phyloP scores from a whole-genome alignment of 2,888 invertebrate genomes.

The Sepioteuthis lessoniana region DNA sequence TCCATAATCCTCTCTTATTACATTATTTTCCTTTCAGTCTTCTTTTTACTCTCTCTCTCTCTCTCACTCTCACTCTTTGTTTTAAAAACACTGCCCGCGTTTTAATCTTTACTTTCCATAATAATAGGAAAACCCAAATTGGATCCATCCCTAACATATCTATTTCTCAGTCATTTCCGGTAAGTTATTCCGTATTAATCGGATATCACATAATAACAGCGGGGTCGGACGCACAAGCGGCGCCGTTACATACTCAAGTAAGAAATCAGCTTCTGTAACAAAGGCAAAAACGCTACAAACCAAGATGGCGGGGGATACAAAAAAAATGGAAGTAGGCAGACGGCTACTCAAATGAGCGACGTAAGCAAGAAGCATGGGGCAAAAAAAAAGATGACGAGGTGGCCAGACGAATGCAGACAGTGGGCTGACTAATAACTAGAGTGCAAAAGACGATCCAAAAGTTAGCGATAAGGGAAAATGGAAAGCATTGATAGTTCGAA shows the following conservation, averaged over 20 bases:
- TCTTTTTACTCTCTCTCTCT: not conserved
- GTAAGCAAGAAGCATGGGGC: no score
- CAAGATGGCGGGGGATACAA: not conserved
- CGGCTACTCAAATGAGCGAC: not conserved
- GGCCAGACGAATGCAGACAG: no score
- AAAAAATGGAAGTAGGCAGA: not conserved
- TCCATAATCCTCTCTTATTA: not conserved
- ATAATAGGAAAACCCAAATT: not conserved
- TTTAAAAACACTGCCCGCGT: not conserved
- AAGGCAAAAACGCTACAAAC: not conserved
- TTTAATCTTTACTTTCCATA: not conserved
- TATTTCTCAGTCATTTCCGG: not conserved
- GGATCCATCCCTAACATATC: not conserved
- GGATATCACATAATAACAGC: not conserved
- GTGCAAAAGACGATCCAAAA: no score
- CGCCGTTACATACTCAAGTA: not conserved
- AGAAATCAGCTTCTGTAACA: not conserved
- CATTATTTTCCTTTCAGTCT: not conserved
- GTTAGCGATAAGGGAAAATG: no score
- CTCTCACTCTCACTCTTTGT: not conserved
- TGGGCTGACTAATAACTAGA: no score
- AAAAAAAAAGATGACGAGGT: no score
- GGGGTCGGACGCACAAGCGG: not conserved
- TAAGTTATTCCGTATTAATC: not conserved
- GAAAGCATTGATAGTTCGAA: no score